phyloP scores from a whole-genome alignment of 1,140 invertebrate genomes.

The Aphaenogaster floridana region DNA sequence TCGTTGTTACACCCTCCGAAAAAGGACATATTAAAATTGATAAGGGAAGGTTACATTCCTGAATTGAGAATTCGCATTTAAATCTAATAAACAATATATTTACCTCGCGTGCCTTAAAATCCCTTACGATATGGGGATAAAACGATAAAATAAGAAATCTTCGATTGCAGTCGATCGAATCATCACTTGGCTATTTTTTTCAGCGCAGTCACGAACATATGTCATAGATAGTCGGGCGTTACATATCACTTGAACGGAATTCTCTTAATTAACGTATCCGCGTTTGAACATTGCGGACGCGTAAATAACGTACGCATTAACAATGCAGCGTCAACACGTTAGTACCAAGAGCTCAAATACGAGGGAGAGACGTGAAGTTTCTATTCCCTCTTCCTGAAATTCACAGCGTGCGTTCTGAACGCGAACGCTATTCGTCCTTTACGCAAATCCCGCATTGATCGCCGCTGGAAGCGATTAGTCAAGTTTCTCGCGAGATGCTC shows the following conservation, averaged over 20 bases:
- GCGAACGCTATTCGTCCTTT: conserved; percentile 8
- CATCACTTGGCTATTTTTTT: not conserved
- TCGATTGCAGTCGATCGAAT: conserved; percentile 2
- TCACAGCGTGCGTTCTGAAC: conserved; percentile 26
- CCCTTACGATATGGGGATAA: not conserved
- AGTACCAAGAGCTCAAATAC: not conserved
- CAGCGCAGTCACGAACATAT: not conserved
- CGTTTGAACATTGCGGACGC: conserved; percentile 6
- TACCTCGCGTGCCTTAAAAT: not conserved
- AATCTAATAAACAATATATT: conserved; percentile 7
- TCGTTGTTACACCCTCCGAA: conserved; percentile 46
- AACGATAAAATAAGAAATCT: not conserved
- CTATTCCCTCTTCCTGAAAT: conserved; percentile 45
- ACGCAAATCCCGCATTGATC: conserved; percentile 49
- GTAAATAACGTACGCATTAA: conserved; percentile 34
- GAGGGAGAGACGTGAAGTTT: not conserved
- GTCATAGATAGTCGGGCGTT: conserved; percentile 21
- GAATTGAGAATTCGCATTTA: not conserved
- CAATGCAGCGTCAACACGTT: conserved; percentile 33
- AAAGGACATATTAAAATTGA: conserved; percentile 22
- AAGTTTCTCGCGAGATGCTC: conserved; percentile 27
- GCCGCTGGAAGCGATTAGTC: conserved; percentile 51
- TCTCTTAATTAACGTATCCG: conserved; percentile 42
- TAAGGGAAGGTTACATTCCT: not conserved
- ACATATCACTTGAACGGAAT: conserved; percentile 53